Evolutionary conservation across 2,797 vertebrate species (phyloP).

Genomic region (Decapterus maruadsi): DNA sequence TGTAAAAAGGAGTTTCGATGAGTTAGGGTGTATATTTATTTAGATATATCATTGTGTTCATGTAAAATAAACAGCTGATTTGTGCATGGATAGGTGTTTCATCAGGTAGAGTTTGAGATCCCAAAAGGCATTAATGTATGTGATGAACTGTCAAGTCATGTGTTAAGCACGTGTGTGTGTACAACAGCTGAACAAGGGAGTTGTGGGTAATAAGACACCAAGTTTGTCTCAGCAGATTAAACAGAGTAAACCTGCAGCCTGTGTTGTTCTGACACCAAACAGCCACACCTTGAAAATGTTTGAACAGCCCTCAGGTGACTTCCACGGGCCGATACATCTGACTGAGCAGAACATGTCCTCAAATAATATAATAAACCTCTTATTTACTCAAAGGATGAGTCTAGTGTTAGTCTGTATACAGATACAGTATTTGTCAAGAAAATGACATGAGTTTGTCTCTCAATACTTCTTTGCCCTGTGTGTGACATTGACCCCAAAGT

Average conservation of each 20-base stretch:
- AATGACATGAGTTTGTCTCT: background rate
- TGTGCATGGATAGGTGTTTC: background rate
- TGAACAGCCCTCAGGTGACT: slow-evolving; percentile 17
- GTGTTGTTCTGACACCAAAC: slow-evolving; percentile 20
- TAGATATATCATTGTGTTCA: too few species aligned
- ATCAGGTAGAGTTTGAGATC: background rate
- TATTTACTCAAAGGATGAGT: slow-evolving; percentile 14
- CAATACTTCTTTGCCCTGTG: background rate
- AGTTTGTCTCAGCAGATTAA: slow-evolving; percentile 2
- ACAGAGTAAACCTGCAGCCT: slow-evolving; percentile 6
- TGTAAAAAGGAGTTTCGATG: too few species aligned
- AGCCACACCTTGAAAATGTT: slow-evolving; percentile 49
- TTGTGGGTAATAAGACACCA: background rate
- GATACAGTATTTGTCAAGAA: background rate
- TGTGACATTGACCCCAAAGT: background rate
- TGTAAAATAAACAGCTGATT: background rate
- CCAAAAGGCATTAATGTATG: background rate
- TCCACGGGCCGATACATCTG: background rate
- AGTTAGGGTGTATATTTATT: too few species aligned
- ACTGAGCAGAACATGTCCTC: slow-evolving; percentile 16
- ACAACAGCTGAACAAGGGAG: background rate
- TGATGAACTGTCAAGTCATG: background rate
- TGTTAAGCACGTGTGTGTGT: background rate
- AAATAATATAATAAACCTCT: background rate
- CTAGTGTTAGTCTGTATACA: background rate